Conservation (phyloP, 30 jellyfish, hydroid and myxozoan species). For the Pelagia noctiluca region DNA sequence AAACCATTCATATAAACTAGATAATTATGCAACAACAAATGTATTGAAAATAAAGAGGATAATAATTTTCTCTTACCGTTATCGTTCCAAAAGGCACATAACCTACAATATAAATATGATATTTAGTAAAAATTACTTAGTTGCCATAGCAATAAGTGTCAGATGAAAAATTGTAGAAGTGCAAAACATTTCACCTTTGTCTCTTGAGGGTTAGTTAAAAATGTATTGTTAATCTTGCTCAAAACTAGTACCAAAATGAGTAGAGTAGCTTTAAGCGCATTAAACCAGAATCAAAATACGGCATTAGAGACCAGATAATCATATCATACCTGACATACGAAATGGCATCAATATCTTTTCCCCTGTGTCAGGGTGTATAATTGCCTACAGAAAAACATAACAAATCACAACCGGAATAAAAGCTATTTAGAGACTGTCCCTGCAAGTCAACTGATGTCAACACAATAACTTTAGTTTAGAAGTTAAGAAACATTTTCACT, state of each 20-base stretch:
- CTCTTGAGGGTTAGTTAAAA: background rate
- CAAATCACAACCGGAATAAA: background rate
- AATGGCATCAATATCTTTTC: conserved; percentile 85
- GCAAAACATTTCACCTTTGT: no score
- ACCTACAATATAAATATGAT: conserved; percentile 42
- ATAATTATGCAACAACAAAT: background rate
- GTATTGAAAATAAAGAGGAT: background rate
- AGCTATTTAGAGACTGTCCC: no score
- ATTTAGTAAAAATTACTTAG: background rate
- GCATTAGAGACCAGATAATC: background rate
- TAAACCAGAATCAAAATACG: background rate
- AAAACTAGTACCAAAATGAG: background rate
- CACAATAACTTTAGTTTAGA: no score
- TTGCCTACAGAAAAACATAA: conserved; percentile 59
- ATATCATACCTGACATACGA: conserved; percentile 83
- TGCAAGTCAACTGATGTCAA: no score
- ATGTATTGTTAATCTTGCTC: background rate
- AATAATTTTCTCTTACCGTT: conserved; percentile 50
- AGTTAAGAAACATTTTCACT: no score
- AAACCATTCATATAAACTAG: background rate
- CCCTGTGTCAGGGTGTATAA: conserved; percentile 91
- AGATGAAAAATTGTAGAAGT: background rate
- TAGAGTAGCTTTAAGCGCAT: background rate
- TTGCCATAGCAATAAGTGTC: background rate
- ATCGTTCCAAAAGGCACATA: conserved; percentile 92